These are phyloP conservation scores for Chromobotia macracanthus DNA, from an alignment of 2,797 vertebrate genomes.

Conservation along the genomic window DNA sequence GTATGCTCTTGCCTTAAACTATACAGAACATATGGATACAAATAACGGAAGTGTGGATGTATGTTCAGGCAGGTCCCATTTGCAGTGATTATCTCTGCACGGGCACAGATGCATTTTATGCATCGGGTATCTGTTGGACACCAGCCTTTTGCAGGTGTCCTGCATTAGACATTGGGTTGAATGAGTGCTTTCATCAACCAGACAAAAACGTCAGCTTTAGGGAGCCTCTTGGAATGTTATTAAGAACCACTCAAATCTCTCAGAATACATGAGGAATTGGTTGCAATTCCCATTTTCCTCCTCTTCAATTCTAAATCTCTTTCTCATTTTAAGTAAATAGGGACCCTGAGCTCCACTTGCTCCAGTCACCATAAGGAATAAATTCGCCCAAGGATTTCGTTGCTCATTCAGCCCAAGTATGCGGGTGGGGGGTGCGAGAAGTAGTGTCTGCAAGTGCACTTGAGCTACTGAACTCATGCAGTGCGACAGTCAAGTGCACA, in stretches of 20 bases:
- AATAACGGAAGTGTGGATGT: neutral
- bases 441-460: slow-evolving; percentile 50
- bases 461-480: slow-evolving; percentile 49
- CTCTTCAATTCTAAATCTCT: slow-evolving; percentile 49
- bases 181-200: slow-evolving; percentile 59
- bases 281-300: slow-evolving; percentile 45
- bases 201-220: slow-evolving; percentile 58
- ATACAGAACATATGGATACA: no score
- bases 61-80: slow-evolving; percentile 2
- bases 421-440: slow-evolving; percentile 29
- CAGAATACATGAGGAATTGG: slow-evolving; percentile 41
- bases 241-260: slow-evolving; percentile 52
- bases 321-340: slow-evolving; percentile 48
- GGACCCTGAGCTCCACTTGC: slow-evolving; percentile 41
- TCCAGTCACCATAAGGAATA: slow-evolving; percentile 45
- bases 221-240: slow-evolving; percentile 62
- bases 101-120: neutral
- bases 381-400: slow-evolving; percentile 42
- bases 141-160: slow-evolving; percentile 19
- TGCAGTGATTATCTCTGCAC: slow-evolving; percentile 42
- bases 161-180: slow-evolving; percentile 44
- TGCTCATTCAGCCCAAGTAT: slow-evolving; percentile 47
- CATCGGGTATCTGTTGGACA: neutral
- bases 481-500: slow-evolving; percentile 41
- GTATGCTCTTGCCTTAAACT: no score